Conservation (phyloP, 2,888 invertebrate genomes). For the Drosophila mimetica region DNA sequence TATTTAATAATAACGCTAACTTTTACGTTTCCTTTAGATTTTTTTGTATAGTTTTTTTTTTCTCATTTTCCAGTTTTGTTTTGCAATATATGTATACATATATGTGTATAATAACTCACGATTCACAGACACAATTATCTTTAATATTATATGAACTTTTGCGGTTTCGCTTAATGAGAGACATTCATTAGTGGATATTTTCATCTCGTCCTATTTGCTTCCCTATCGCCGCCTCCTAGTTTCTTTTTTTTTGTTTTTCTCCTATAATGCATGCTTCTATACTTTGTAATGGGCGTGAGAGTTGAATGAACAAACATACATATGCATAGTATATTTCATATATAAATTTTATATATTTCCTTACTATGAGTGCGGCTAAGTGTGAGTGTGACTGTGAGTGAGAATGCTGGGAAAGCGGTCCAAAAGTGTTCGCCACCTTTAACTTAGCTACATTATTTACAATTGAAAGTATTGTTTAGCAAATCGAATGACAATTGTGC, state of each 20-base stretch:
- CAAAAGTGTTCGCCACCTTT: conserved; percentile 3
- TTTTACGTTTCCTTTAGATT: conserved; percentile 33
- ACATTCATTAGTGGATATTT: conserved; percentile 41
- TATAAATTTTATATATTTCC: conserved; percentile 47
- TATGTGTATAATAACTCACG: conserved; percentile 65
- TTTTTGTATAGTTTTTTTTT: conserved; percentile 28
- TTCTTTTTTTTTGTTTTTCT: conserved; percentile 51
- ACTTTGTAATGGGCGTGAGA: conserved; percentile 61
- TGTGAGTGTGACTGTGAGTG: conserved; percentile 28
- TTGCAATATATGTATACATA: conserved; percentile 44
- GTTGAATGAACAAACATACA: conserved; percentile 66
- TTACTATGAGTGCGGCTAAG: conserved; percentile 46
- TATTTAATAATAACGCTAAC: conserved; percentile 69
- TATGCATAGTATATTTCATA: conserved; percentile 51
- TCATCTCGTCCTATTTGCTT: conserved; percentile 4
- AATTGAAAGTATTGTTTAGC: conserved; percentile 48
- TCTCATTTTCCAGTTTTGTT: conserved; percentile 15
- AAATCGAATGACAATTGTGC: conserved; percentile 60
- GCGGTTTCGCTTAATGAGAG: conserved; percentile 31
- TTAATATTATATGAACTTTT: conserved; percentile 52
- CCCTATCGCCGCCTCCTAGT: conserved; percentile 41
- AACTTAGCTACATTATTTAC: conserved; percentile 61
- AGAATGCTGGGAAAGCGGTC: conserved; percentile 50
- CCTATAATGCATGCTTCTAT: conserved; percentile 56
- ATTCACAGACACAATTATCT: conserved; percentile 74